Evolutionary conservation across 2,797 vertebrate genomes (phyloP).

Genomic region (Sandelia bainsii): DNA sequence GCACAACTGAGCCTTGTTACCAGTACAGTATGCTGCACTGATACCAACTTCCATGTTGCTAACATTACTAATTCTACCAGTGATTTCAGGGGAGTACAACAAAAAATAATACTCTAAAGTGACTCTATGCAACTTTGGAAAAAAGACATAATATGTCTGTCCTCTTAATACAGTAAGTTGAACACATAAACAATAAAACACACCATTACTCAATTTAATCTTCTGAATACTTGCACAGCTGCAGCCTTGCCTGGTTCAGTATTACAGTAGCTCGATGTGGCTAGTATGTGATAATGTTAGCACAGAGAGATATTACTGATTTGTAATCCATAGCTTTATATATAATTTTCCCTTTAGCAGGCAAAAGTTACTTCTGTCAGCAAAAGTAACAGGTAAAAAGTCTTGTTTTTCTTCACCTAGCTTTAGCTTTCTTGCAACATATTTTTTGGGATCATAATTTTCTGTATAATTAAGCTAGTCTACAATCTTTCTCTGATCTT

Average conservation of each 20-base stretch:
- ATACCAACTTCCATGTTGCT: neutral
- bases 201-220: neutral
- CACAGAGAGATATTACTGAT: no score
- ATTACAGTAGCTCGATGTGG: neutral
- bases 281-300: neutral
- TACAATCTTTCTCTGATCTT: no score
- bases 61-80: neutral
- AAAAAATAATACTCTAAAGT: neutral
- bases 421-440: neutral
- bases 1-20: constrained; percentile 9
- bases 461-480: no score
- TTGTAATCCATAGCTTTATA: no score
- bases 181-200: neutral
- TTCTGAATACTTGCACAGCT: neutral
- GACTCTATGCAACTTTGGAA: neutral
- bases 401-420: neutral
- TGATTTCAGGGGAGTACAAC: neutral
- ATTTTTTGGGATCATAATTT: neutral
- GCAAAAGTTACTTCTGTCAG: no score
- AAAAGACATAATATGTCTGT: neutral
- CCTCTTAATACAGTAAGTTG: neutral
- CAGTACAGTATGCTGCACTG: neutral
- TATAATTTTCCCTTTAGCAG: no score
- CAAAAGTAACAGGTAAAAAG: no score
- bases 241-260: neutral